Evolutionary conservation across 2,113 vertebrate genomes (phyloP).

Genomic region (Dasyornis broadbenti): DNA sequence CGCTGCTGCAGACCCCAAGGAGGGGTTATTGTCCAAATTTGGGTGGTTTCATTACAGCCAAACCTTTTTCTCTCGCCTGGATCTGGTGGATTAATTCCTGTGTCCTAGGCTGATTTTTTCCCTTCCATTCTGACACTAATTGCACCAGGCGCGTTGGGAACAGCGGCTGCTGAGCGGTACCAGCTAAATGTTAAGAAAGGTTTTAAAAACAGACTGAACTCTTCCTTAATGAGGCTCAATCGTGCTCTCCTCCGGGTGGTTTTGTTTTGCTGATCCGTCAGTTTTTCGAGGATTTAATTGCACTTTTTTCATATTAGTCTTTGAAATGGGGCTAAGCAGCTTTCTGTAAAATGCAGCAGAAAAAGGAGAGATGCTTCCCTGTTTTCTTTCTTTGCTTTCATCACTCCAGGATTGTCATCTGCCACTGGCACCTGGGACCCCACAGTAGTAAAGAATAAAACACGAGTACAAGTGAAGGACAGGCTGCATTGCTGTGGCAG

Average conservation of each 20-base stretch:
- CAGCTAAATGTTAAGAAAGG: slow-evolving; percentile 77
- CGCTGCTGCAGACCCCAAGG: neutral
- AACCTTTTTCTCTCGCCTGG: neutral
- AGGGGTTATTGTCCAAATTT: slow-evolving; percentile 61
- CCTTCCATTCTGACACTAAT: slow-evolving; percentile 76
- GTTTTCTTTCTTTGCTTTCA: neutral
- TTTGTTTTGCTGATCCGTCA: slow-evolving; percentile 81
- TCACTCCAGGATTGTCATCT: slow-evolving; percentile 21
- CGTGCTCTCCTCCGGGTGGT: slow-evolving; percentile 74
- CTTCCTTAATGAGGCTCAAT: slow-evolving; percentile 76
- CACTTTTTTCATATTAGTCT: slow-evolving; percentile 75
- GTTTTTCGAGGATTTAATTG: slow-evolving; percentile 77
- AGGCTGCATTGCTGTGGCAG: neutral
- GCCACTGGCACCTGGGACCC: neutral
- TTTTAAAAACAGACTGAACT: slow-evolving; percentile 79
- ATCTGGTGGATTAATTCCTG: slow-evolving; percentile 68
- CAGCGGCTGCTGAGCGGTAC: slow-evolving; percentile 69
- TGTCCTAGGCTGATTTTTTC: slow-evolving; percentile 66
- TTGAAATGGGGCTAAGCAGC: slow-evolving; percentile 71
- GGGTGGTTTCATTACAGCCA: slow-evolving; percentile 37
- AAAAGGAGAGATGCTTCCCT: slow-evolving; percentile 38
- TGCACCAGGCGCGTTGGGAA: slow-evolving; percentile 68
- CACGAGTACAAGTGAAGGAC: neutral
- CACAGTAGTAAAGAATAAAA: neutral
- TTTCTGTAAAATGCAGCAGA: slow-evolving; percentile 59